These are phyloP conservation scores for Mimachlamys varia DNA, from an alignment of 2,888 invertebrate genomes.

Conservation along the genomic window DNA sequence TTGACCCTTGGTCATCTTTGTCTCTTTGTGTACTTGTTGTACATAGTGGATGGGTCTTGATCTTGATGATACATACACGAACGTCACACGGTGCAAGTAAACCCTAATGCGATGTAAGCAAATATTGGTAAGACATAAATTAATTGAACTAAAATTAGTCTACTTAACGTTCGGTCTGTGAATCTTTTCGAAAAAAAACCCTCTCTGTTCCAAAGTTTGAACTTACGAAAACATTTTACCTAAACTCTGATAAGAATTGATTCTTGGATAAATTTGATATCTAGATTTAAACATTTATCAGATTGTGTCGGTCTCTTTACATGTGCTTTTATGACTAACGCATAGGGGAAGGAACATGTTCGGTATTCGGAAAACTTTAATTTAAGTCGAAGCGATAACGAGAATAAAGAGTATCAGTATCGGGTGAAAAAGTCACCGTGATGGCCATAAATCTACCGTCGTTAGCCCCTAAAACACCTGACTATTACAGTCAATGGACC, in stretches of 20 bases:
- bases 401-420: not conserved
- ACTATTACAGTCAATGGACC: not conserved
- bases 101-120: not conserved
- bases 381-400: not conserved
- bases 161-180: not conserved
- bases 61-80: not conserved
- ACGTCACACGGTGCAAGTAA: not conserved
- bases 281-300: not conserved
- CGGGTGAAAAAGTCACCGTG: not conserved
- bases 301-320: not conserved
- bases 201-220: not conserved
- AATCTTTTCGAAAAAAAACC: not conserved
- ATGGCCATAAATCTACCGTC: not conserved
- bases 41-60: not conserved
- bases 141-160: not conserved
- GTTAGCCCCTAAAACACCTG: constrained; percentile 32
- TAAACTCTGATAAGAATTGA: too few relatives aligned
- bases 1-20: not conserved
- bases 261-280: not conserved
- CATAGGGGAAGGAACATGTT: not conserved
- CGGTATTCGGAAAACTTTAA: not conserved
- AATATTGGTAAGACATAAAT: not conserved
- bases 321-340: not conserved
- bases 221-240: not conserved
- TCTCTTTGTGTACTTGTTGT: not conserved